Evolutionary conservation across 2,113 vertebrate genomes (phyloP).

Genomic region (Vidua chalybeata): DNA sequence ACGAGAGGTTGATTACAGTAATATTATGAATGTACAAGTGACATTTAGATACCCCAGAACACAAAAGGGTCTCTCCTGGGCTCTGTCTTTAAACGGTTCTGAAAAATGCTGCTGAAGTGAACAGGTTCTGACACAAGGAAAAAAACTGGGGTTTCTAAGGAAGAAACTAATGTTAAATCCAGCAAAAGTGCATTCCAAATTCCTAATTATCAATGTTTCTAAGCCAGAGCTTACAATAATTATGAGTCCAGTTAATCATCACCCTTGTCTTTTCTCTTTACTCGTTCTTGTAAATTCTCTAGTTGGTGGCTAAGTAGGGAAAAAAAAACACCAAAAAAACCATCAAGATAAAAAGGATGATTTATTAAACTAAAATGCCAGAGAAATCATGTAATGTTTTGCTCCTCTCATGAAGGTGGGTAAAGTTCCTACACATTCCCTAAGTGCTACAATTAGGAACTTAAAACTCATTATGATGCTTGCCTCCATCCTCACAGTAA

Average conservation of each 20-base stretch:
- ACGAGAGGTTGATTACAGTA: neutral
- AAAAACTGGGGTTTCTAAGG: neutral
- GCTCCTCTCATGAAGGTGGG: neutral
- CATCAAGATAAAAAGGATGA: slow-evolving; percentile 50
- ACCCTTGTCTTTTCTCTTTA: slow-evolving; percentile 15
- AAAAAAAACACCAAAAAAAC: neutral
- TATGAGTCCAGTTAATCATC: slow-evolving; percentile 48
- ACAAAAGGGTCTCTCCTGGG: neutral
- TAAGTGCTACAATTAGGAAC: neutral
- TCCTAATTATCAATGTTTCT: neutral
- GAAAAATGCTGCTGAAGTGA: neutral
- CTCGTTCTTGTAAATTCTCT: slow-evolving; percentile 15
- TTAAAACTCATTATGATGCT: neutral
- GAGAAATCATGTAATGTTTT: neutral
- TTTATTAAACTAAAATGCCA: slow-evolving; percentile 44
- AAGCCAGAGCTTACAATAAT: slow-evolving; percentile 6
- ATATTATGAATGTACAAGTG: neutral
- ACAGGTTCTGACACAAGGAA: neutral
- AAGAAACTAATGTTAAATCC: neutral
- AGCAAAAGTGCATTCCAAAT: neutral
- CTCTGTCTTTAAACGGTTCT: neutral
- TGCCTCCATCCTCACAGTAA: neutral
- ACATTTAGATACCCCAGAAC: neutral
- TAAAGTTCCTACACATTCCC: neutral
- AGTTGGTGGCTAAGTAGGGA: slow-evolving; percentile 13